A percentile compares a stretch with the other conserved stretches of the same genome.
These are phyloP conservation scores for Eupithecia insigniata DNA, from an alignment of 2,888 invertebrate species.

Conservation along the genomic window DNA sequence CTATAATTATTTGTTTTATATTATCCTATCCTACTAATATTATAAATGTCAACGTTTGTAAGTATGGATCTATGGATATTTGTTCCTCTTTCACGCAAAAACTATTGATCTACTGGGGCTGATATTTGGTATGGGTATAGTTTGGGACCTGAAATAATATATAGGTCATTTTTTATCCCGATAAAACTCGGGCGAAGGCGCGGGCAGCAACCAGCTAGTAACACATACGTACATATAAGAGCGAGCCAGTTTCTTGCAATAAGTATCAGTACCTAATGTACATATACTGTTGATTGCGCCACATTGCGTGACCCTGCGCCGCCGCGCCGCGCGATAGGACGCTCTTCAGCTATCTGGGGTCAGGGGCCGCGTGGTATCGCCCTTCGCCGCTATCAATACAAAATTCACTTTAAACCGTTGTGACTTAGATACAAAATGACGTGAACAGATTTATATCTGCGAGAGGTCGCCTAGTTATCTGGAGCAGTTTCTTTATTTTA, in stretches of 20 bases:
- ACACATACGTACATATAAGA: too few relatives aligned
- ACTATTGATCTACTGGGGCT: too few relatives aligned
- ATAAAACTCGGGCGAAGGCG: too few relatives aligned
- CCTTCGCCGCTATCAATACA: slow-evolving; percentile 20
- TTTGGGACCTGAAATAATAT: too few relatives aligned
- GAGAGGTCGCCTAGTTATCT: slow-evolving; percentile 62
- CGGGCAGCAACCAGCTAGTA: too few relatives aligned
- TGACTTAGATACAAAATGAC: slow-evolving; percentile 25
- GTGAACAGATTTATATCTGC: slow-evolving; percentile 40
- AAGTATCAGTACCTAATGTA: slow-evolving; percentile 18
- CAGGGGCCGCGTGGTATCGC: slow-evolving; percentile 62
- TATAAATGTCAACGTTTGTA: too few relatives aligned
- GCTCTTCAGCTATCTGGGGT: slow-evolving; percentile 57
- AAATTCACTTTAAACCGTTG: slow-evolving; percentile 25
- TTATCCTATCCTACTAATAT: too few relatives aligned
- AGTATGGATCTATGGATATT: too few relatives aligned
- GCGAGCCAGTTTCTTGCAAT: slow-evolving; percentile 11
- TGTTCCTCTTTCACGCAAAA: too few relatives aligned
- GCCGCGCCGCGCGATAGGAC: slow-evolving; percentile 48
- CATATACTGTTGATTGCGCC: slow-evolving; percentile 31
- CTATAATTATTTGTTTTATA: too few relatives aligned
- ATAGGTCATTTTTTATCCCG: too few relatives aligned
- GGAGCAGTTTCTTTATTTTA: slow-evolving; percentile 70
- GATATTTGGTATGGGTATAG: too few relatives aligned
- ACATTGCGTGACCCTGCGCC: slow-evolving; percentile 37